Evolutionary conservation across 2,797 vertebrate species (phyloP).

Genomic region (Orientallactaga sibirica): DNA sequence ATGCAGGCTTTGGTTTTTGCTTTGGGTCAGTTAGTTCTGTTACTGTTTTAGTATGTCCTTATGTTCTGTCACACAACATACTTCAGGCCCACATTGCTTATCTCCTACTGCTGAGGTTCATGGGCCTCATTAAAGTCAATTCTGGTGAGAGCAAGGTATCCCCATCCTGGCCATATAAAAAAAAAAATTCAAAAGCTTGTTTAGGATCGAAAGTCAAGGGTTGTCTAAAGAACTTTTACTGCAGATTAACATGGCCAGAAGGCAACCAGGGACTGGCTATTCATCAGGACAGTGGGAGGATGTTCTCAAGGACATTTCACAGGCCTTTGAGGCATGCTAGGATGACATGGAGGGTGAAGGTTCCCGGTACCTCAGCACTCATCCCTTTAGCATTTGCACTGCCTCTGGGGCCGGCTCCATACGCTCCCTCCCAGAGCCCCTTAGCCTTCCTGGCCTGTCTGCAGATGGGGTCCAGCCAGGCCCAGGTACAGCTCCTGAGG

Average conservation of each 20-base stretch:
- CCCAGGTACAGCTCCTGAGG: neutral
- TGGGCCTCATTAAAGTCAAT: too few species aligned
- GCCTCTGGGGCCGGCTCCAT: neutral
- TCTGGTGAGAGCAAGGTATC: neutral
- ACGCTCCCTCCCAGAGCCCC: neutral
- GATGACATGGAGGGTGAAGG: neutral
- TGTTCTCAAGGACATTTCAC: neutral
- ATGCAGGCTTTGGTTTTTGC: neutral
- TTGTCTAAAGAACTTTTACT: neutral
- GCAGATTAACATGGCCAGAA: neutral
- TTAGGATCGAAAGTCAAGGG: too few species aligned
- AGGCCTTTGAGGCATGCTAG: neutral
- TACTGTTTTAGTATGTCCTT: neutral
- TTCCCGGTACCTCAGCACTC: too few species aligned
- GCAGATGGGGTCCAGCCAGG: neutral
- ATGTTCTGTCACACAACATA: neutral
- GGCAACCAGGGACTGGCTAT: neutral
- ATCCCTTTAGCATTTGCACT: neutral
- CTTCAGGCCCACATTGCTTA: neutral
- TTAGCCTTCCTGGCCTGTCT: neutral
- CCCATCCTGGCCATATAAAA: too few species aligned
- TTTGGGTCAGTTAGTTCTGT: neutral
- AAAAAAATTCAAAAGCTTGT: neutral
- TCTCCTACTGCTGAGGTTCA: neutral
- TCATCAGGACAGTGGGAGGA: neutral